Base-by-base conservation (phyloP, 1,140 invertebrate genomes). In the Musca vetustissima region DNA sequence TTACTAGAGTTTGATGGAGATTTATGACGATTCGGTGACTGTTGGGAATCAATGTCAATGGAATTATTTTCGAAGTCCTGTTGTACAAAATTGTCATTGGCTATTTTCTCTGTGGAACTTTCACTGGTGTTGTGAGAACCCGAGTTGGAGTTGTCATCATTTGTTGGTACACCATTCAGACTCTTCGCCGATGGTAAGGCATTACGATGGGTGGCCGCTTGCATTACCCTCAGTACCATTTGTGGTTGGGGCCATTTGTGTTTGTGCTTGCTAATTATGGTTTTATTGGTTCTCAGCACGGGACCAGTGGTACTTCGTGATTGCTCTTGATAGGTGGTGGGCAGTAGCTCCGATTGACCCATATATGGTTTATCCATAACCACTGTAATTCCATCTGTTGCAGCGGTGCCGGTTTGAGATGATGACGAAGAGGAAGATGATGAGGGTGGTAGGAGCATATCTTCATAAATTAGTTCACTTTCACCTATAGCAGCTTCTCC, bases 61-160 rank as follows among this genome's bases (percentile, higher is more conserved):
- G 79, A 81, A 67, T 81, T 81, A 64, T 81, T 81, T 66, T 81
- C 79, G 49, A 81, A 80, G 22, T 81, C 79, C 65, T 78, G 79
- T 4, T 76, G 70, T 24, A 79, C 47, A 7, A 73, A 65, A 32
- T 78, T 73, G 11, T 71, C 64, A 25, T 77, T 72, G 32, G 77
- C 72, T 15, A 66, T 69, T 71, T 78, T 79, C 48, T 81, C 67
- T 3, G 70, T 69, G 19, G 79, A 73, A 1, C 70, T 75, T 8
- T 68, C 71, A 48, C 72, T 75, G 4, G 21, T 24, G 48, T 53
- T 66, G 4, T 50, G 50, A 3, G 64, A 9, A 47, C 21, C 52
- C 22, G 52, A 43, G 9, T 66, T 61, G 4, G 64, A 22, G 2
- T 22, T 47, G 1, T 43, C 67, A 59, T 55, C 64, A 48, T 48